Evolutionary conservation across 2,113 vertebrate species (phyloP), one percentile per base, ranked within the genome.

Genomic region (Percina caprodes): DNA sequence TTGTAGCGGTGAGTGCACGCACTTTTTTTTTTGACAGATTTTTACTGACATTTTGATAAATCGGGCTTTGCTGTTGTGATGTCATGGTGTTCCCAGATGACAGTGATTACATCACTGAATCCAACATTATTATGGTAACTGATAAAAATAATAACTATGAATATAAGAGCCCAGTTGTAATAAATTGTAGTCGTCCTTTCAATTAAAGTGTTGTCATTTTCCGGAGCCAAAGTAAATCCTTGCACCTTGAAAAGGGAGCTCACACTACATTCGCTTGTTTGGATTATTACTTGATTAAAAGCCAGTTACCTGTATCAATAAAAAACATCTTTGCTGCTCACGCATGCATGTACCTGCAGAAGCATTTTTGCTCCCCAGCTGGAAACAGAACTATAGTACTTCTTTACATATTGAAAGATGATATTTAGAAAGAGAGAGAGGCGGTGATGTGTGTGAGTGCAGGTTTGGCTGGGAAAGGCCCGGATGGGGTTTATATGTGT

Each of bases 361-460:
- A 74, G 52, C 52, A 30, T 76, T 81, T 77, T 23, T 82, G n/a
- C 13, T 23, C 83, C 63, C 45, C 46, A 77, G 59, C 60, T 75
- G 83, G 81, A 82, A 51, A 33, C 39, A 60, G 26, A 59, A 52
- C 15, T 5, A 24, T 67, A 33, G 7, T 39, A 75, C 8, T 18
- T 74, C n/a, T 76, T 75, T 70, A 62, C 61, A 60, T 35, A 76
- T 56, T 21, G 74, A 82, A 81, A 90, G 74, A 0, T 51, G 82
- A 84, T 91, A 84, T 74, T 75, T 55, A 55, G 69, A 56, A n/a
- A 80, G 62, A 56, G 76, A 61, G 71, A 67, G 79, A 86, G 77
- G 89, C 63, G 90, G 35, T 85, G 88, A 80, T 86, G 84, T 92
- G 84, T 87, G 69, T 10, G 81, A 83, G 71, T 42, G 80, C 49